Percentiles rank a stretch among this genome's conserved stretches.
Conservation (phyloP, 2,888 invertebrate genomes). For the Aspidapion aeneum region DNA sequence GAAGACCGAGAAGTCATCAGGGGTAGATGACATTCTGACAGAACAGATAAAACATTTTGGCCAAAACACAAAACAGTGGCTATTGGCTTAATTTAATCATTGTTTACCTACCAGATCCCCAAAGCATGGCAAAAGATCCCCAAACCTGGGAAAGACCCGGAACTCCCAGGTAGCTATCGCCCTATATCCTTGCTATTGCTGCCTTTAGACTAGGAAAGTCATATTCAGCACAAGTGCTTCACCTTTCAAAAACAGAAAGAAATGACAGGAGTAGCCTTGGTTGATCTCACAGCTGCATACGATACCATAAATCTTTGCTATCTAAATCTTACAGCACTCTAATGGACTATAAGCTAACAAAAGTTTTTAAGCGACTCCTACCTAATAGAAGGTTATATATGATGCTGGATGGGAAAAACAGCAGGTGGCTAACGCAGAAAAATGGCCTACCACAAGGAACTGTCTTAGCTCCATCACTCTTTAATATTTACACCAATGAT, state of each 20-base stretch:
- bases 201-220: background rate
- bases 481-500: background rate
- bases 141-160: too few species aligned
- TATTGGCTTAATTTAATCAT: constrained; percentile 3
- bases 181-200: background rate
- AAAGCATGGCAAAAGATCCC: too few species aligned
- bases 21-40: constrained; percentile 7
- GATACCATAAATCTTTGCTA: constrained; percentile 5
- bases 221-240: background rate
- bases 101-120: too few species aligned
- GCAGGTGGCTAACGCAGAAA: constrained; percentile 1
- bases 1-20: background rate
- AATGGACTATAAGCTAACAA: constrained; percentile 1
- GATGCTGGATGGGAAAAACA: background rate
- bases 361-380: background rate
- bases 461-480: background rate
- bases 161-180: background rate
- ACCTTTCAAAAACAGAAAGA: background rate
- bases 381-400: background rate
- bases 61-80: constrained; percentile 3
- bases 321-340: background rate
- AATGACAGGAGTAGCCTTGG: background rate
- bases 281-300: constrained; percentile 5
- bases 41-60: constrained; percentile 12
- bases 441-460: constrained; percentile 5